Evolutionary conservation across 2,797 vertebrate genomes (phyloP), one percentile per base, ranked within the genome.

Genomic region (Toxotes lorentzi): DNA sequence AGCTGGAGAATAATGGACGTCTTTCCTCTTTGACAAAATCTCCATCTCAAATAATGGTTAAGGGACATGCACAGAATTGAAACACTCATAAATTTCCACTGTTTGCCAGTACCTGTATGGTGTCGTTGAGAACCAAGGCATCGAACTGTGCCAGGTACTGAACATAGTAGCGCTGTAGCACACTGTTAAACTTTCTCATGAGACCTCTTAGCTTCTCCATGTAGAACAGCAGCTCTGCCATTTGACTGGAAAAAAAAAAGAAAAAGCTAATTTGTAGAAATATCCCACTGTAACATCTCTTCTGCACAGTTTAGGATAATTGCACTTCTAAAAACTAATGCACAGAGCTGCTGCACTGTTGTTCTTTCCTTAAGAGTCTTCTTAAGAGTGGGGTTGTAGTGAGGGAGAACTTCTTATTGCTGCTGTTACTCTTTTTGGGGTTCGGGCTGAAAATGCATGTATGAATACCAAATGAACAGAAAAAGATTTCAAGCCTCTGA

Each of bases 81-180:
- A 41, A 32, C 7, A 3, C 41, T 32, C 12, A 1, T 30, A 30
- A 30, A 30, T 3, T 30, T 30, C 27, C 2, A 4, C 4, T 30
- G 27, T 30, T 30, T 71, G 12, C 10, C 21, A 16, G 45, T 93
- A 98, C 98, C 96, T 99, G 98, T 73, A 98, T 96, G 85, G 95
- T 94, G 59, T 98, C 97, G 19, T 96, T 98, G 59, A 99, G 96
- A 61, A 96, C 88, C 71, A 98, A 87, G 14, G 96, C 96, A 24
- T 99, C 97, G 40, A 97, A 99, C 88, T 96, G 96, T 3, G 96
- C 94, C 83, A 99, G 84, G 87, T 98, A 99, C 85, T 96, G 96
- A n/a, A 96, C 79, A 8, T 98, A 96, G 87, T 98, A 99, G 19
- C 96, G 96, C 76, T 96, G 96, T 9, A 98, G 85, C 4, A 98